Conservation (phyloP, 2,113 vertebrate species). For the Pseudolaguvia tuberculata region DNA sequence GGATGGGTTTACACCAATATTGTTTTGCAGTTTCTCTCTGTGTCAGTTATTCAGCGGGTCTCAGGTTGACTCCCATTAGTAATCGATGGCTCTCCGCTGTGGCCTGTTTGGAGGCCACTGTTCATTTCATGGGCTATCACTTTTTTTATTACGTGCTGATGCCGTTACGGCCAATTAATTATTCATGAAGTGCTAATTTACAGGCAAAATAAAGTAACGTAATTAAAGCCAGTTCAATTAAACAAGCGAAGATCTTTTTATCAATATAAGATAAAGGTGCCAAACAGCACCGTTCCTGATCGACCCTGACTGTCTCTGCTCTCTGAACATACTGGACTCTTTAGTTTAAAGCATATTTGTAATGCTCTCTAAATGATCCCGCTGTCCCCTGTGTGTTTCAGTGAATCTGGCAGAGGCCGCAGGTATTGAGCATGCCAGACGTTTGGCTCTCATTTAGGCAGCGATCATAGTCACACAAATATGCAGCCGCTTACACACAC, state of each 20-base stretch:
- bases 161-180: conserved; percentile 72
- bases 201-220: conserved; percentile 68
- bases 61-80: conserved; percentile 48
- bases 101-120: conserved; percentile 55
- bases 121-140: conserved; percentile 75
- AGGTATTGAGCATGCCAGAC: conserved; percentile 50
- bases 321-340: conserved; percentile 35
- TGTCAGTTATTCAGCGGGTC: conserved; percentile 51
- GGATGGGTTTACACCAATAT: conserved; percentile 55
- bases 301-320: conserved; percentile 11
- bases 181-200: conserved; percentile 72
- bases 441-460: conserved; percentile 58
- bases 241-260: conserved; percentile 41
- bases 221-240: conserved; percentile 57
- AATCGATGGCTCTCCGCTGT: conserved; percentile 54
- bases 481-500: conserved; percentile 37
- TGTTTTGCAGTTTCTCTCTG: conserved; percentile 43
- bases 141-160: conserved; percentile 72
- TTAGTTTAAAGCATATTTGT: conserved; percentile 58
- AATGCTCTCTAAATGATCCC: conserved; percentile 59
- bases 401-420: conserved; percentile 49
- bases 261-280: conserved; percentile 35
- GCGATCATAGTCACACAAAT: conserved; percentile 43
- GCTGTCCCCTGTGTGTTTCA: conserved; percentile 48
- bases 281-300: conserved; percentile 36